Percentiles rank a stretch among this genome's conserved stretches.
Evolutionary conservation across 1,140 invertebrate genomes (phyloP).

Genomic region (Sipha flava): DNA sequence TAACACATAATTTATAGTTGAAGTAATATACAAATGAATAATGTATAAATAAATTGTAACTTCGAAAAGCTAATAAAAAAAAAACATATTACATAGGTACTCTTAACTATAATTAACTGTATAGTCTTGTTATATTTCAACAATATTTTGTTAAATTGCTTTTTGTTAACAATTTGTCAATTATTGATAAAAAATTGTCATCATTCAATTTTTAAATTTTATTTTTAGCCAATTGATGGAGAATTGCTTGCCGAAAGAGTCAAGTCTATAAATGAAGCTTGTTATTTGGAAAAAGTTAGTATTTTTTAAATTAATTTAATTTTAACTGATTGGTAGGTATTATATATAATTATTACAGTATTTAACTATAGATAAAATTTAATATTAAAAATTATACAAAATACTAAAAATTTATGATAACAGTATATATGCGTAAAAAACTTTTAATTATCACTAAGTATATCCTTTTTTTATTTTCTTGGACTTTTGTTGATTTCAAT

Average conservation of each 20-base stretch:
- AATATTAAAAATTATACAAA: not conserved
- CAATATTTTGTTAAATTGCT: too few relatives aligned
- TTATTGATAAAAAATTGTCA: too few relatives aligned
- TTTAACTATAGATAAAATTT: not conserved
- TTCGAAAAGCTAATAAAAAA: too few relatives aligned
- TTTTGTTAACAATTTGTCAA: too few relatives aligned
- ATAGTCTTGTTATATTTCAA: too few relatives aligned
- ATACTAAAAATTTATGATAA: not conserved
- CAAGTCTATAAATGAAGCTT: not conserved
- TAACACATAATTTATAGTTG: too few relatives aligned
- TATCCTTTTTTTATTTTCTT: not conserved
- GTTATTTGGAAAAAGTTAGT: conserved; percentile 19
- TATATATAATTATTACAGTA: not conserved
- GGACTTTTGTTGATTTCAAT: not conserved
- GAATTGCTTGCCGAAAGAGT: not conserved
- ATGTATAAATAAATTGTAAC: too few relatives aligned
- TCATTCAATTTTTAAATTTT: not conserved
- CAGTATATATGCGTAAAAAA: not conserved
- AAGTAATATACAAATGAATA: too few relatives aligned
- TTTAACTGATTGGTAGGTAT: not conserved
- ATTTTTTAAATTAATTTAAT: not conserved
- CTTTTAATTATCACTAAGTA: not conserved
- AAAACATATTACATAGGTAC: too few relatives aligned
- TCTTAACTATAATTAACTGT: too few relatives aligned
- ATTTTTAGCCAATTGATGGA: conserved; percentile 16